phyloP scores from a whole-genome alignment of 2,888 invertebrate genomes.

The Ellobium chinense region DNA sequence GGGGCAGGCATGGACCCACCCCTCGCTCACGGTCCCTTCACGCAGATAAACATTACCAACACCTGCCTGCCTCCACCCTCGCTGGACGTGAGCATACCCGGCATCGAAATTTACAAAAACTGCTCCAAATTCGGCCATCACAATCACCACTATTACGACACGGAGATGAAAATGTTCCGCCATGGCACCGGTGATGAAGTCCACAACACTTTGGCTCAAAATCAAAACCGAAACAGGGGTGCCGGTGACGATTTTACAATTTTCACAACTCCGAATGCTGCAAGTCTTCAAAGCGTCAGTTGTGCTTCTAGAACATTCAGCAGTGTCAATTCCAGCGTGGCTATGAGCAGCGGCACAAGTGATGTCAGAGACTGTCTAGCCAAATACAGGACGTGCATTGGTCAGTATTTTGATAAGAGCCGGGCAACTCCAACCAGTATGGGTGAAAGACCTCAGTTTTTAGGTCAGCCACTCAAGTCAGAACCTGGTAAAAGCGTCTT shows the following conservation, averaged over 20 bases:
- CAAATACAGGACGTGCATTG: background rate
- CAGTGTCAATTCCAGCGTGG: background rate
- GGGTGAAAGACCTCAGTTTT: background rate
- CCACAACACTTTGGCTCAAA: slow-evolving; percentile 16
- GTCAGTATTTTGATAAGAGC: background rate
- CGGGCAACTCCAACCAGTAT: background rate
- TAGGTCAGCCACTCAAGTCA: slow-evolving; percentile 16
- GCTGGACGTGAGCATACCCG: slow-evolving; percentile 47
- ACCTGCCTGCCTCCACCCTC: slow-evolving; percentile 46
- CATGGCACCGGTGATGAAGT: background rate
- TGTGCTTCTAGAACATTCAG: background rate
- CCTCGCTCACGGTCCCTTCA: slow-evolving; percentile 48
- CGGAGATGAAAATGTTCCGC: slow-evolving; percentile 26
- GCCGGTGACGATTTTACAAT: slow-evolving; percentile 32
- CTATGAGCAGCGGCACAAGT: background rate
- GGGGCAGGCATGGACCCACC: slow-evolving; percentile 41
- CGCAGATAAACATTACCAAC: slow-evolving; percentile 57
- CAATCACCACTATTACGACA: slow-evolving; percentile 3
- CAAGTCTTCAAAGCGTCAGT: background rate
- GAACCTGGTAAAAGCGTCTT: slow-evolving; percentile 12
- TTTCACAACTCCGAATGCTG: background rate
- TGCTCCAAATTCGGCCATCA: slow-evolving; percentile 19
- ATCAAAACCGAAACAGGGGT: slow-evolving; percentile 19
- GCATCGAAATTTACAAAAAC: slow-evolving; percentile 28
- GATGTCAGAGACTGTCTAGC: slow-evolving; percentile 3